Conservation (phyloP, 2,888 invertebrate genomes). For the Prosopocoilus inquinatus region DNA sequence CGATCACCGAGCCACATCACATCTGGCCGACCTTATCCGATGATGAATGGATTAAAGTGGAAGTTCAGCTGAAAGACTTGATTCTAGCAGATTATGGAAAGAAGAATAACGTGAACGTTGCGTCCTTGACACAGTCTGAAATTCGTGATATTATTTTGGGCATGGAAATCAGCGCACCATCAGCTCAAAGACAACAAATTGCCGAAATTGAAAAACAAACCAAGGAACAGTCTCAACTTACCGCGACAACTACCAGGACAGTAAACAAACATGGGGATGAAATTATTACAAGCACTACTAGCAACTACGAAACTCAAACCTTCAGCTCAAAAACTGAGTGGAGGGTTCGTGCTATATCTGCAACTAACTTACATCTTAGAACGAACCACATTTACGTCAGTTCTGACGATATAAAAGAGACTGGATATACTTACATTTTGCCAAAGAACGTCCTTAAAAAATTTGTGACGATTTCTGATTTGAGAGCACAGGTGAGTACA, state of each 20-base stretch:
- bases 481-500: conserved; percentile 77
- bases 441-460: conserved; percentile 98
- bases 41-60: conserved; percentile 99
- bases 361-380: conserved; percentile 93
- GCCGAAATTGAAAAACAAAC: conserved; percentile 99
- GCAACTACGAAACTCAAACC: conserved; percentile 97
- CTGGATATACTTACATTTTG: conserved; percentile 92
- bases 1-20: conserved; percentile 98
- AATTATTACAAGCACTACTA: conserved; percentile 98
- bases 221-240: conserved; percentile 96
- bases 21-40: conserved; percentile 98
- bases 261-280: conserved; percentile 99
- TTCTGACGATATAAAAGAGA: conserved; percentile 99
- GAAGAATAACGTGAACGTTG: conserved; percentile 98
- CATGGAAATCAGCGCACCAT: conserved; percentile 99
- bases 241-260: conserved; percentile 97
- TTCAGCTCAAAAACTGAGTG: conserved; percentile 99
- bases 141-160: conserved; percentile 98
- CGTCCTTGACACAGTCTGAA: conserved; percentile 97
- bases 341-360: conserved; percentile 97
- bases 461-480: conserved; percentile 97
- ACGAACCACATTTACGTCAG: conserved; percentile 99
- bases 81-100: conserved; percentile 99
- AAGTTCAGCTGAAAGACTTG: conserved; percentile 96
- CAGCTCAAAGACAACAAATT: conserved; percentile 97